phyloP scores from a whole-genome alignment of 2,113 vertebrate species.

The Microtus richardsoni region DNA sequence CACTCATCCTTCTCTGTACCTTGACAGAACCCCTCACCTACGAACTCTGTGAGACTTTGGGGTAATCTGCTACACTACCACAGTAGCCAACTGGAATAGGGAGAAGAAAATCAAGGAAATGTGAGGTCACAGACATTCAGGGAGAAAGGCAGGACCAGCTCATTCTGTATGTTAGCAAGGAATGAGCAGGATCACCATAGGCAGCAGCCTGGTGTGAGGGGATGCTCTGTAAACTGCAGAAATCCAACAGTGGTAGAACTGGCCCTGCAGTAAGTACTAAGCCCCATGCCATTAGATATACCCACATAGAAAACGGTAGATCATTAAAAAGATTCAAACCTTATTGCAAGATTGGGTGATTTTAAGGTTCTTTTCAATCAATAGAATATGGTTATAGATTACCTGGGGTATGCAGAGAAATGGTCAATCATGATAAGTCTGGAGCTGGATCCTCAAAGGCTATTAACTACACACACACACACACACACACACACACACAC shows the following conservation, averaged over 20 bases:
- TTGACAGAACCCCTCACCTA: neutral
- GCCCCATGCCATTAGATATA: neutral
- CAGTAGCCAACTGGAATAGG: neutral
- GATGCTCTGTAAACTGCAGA: neutral
- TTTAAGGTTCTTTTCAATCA: neutral
- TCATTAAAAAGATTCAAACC: neutral
- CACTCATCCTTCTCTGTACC: neutral
- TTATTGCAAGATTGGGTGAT: neutral
- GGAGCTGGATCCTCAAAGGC: neutral
- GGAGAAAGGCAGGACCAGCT: neutral
- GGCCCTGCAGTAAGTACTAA: neutral
- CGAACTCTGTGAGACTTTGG: neutral
- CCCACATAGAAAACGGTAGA: neutral
- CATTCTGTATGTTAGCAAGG: neutral
- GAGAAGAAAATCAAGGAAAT: neutral
- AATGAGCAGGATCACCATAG: neutral
- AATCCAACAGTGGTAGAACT: neutral
- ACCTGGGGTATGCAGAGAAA: neutral
- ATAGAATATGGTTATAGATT: neutral
- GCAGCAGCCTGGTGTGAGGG: neutral
- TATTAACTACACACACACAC: fast-evolving
- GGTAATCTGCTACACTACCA: neutral
- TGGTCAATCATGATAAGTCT: neutral
- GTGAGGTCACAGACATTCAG: neutral
- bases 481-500: neutral